These are phyloP conservation scores for Nephrotoma guestfalica DNA, from an alignment of 2,888 invertebrate genomes.

Conservation along the genomic window DNA sequence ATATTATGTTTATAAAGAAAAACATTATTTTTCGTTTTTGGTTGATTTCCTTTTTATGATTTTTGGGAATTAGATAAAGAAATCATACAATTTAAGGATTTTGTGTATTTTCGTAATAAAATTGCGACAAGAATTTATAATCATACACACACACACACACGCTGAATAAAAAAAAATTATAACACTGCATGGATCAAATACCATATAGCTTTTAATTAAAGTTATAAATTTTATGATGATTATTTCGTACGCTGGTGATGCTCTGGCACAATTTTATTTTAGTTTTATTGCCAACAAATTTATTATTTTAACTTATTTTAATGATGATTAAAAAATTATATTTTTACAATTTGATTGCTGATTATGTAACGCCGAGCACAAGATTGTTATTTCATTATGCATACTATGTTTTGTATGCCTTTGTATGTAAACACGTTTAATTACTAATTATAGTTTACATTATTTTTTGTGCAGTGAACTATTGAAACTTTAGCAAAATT, in stretches of 20 bases:
- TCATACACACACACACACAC: not conserved
- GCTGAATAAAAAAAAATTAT: not conserved
- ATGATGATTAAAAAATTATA: not conserved
- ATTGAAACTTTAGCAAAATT: too few species aligned
- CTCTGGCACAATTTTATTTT: not conserved
- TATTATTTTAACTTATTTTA: not conserved
- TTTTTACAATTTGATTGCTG: not conserved
- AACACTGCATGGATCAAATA: not conserved
- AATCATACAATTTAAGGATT: not conserved
- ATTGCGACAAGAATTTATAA: not conserved
- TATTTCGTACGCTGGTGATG: not conserved
- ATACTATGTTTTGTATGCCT: not conserved
- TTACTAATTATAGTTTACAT: too few species aligned
- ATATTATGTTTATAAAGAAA: too few species aligned
- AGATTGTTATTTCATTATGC: not conserved
- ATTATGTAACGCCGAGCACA: not conserved
- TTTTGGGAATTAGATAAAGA: not conserved
- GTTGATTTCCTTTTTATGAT: not conserved
- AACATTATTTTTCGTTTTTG: not conserved
- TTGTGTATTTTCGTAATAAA: not conserved
- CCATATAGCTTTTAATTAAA: not conserved
- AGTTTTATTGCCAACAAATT: not conserved
- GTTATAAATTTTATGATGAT: not conserved
- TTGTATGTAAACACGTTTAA: too few species aligned
- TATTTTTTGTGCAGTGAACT: not conserved